Evolutionary conservation across 2,888 invertebrate genomes (phyloP).

Genomic region (Hesperia comma): DNA sequence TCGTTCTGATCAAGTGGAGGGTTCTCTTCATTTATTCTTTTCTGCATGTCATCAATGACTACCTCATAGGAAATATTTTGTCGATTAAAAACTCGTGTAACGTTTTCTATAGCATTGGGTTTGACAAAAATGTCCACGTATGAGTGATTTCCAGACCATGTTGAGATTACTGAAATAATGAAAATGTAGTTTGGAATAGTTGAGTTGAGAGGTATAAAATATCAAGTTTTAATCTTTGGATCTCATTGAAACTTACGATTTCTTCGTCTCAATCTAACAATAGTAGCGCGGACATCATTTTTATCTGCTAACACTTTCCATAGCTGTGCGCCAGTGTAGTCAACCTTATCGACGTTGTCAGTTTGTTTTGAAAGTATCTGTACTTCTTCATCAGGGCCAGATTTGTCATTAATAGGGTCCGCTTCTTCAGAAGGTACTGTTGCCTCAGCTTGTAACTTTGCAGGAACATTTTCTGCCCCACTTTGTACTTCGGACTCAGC

Average conservation of each 20-base stretch:
- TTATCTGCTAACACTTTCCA: slow-evolving; percentile 86
- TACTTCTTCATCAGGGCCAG: slow-evolving; percentile 33
- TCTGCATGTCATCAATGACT: slow-evolving; percentile 91
- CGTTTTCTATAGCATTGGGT: slow-evolving; percentile 85
- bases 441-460: slow-evolving; percentile 43
- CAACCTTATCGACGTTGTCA: slow-evolving; percentile 67
- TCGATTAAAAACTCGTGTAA: slow-evolving; percentile 85
- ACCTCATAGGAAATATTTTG: slow-evolving; percentile 87
- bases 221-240: too few species aligned
- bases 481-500: background rate
- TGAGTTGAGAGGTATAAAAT: too few species aligned
- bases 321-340: slow-evolving; percentile 90
- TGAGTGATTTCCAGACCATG: slow-evolving; percentile 87
- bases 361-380: slow-evolving; percentile 46
- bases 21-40: slow-evolving; percentile 91
- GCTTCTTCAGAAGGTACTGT: slow-evolving; percentile 41
- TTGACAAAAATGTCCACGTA: slow-evolving; percentile 89
- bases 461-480: slow-evolving; percentile 44
- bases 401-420: slow-evolving; percentile 41
- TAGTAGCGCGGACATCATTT: slow-evolving; percentile 68
- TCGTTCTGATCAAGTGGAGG: slow-evolving; percentile 88
- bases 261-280: slow-evolving; percentile 64
- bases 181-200: background rate
- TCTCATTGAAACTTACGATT: slow-evolving; percentile 60
- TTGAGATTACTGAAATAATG: slow-evolving; percentile 81